Base-by-base conservation (phyloP, 1,140 invertebrate species). In the Maniola jurtina region DNA sequence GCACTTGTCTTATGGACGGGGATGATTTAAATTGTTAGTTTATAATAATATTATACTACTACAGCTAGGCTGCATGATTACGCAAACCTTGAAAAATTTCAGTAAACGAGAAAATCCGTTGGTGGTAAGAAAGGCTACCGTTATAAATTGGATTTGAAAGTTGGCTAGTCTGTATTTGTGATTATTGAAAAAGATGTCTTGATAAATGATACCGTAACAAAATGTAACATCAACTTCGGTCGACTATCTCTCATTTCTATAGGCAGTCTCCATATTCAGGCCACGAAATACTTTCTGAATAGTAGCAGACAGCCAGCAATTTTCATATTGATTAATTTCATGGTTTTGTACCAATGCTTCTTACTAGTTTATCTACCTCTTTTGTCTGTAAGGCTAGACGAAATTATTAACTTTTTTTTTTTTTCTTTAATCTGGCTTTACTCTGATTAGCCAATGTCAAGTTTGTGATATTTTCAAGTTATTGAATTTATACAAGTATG, bases 131-230 rank as follows among this genome's bases (percentile, higher is more conserved):
- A 25, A 25, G 25, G 25, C 25, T 25, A 4, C 25, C 25, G 25
- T 25, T 4, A 1, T 25, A 25, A 25, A 25, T 25, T 40, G 7
- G 10, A 45, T 9, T 45, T 11, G 5, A 45, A 11, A 45, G 42
- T 45, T 45, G 13, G 42, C 13, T 11, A 11, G 42, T 45, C 42
- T 45, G 5, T 8, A 1, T 9, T 16, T 16, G 48, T 11, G 5
- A 52, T 52, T 52, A 45, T 45, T 52, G 15, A 52, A 52, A 52
- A 15, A 16, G 48, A 16, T 14, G 48, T 52, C 48, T 16, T 16
- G 48, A 52, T 52, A 52, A 52, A 52, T 52, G 48, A 52, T 25
- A 6, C 48, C 14, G 15, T 16, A 25, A 52, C 48, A 52, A 52
- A 45, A 52, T 52, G 15, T 52, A 52, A 52, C 16, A 25, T 15